A percentile compares a stretch with the other conserved stretches of the same genome.
Conservation (phyloP, 2,888 invertebrate genomes). For the Nymphalis urticae region DNA sequence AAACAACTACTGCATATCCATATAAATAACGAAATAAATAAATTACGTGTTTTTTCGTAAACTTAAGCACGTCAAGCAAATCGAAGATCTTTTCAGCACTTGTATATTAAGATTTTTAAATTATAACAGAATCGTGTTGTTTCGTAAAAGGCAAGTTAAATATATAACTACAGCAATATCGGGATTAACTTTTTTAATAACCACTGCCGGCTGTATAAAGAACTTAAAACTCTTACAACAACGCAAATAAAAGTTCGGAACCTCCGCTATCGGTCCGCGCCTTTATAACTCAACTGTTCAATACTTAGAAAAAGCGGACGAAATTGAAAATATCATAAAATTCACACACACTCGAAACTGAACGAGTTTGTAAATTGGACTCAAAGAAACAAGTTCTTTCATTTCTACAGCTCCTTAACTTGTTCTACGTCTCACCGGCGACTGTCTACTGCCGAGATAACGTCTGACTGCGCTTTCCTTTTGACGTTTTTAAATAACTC, state of each 20-base stretch:
- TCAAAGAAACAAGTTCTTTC: background rate
- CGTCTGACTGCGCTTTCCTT: conserved; percentile 10
- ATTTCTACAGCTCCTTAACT: background rate
- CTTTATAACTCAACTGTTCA: conserved; percentile 7
- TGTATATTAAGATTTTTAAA: background rate
- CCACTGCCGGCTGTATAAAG: conserved; percentile 2
- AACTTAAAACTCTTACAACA: conserved; percentile 8
- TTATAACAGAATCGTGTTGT: background rate
- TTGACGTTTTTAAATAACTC: conserved; percentile 20
- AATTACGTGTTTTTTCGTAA: no score
- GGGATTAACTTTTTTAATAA: conserved; percentile 25
- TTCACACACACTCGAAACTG: background rate
- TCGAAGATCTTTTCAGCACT: background rate
- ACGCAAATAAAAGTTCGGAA: conserved; percentile 6
- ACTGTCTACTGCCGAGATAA: conserved; percentile 1
- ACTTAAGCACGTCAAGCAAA: no score
- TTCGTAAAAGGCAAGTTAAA: background rate
- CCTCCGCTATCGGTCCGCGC: conserved; percentile 1
- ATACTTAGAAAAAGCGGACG: background rate
- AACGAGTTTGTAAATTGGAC: background rate
- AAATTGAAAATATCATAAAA: conserved; percentile 9
- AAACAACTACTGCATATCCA: no score
- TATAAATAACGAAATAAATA: no score
- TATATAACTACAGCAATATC: conserved; percentile 3
- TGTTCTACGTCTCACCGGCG: conserved; percentile 2